A percentile compares a stretch with the other conserved stretches of the same genome.
Conservation (phyloP, 2,888 invertebrate species). For the Automeris io region DNA sequence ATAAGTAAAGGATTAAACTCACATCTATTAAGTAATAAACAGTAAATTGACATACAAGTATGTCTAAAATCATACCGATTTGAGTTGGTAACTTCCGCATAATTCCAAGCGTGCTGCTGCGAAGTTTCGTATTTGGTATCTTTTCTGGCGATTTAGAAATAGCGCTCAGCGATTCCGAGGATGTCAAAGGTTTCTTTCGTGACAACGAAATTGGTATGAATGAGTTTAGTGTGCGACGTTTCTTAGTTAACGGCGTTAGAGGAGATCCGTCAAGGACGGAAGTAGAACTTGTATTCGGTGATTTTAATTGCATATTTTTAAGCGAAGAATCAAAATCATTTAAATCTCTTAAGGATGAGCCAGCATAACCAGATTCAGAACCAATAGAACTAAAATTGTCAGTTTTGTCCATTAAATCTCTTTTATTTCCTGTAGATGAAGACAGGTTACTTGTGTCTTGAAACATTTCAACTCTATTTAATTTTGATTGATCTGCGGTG, state of each 20-base stretch:
- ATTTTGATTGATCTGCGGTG: background rate
- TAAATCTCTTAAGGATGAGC: conserved; percentile 3
- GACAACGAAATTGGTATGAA: conserved; percentile 1
- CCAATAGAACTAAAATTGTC: conserved; percentile 5
- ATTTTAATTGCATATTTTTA: conserved; percentile 1
- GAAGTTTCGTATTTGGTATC: conserved; percentile 40
- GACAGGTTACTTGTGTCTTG: background rate
- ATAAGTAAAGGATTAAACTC: too few species aligned
- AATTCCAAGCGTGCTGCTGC: conserved; percentile 48
- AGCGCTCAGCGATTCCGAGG: conserved; percentile 38
- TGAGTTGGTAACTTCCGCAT: background rate
- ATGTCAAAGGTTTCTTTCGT: conserved; percentile 19
- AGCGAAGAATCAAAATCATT: background rate
- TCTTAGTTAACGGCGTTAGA: background rate
- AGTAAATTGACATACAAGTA: too few species aligned
- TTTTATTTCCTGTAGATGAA: background rate
- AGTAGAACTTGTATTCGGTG: background rate
- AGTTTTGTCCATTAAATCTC: conserved; percentile 8
- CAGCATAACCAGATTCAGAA: conserved; percentile 7
- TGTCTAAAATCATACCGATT: conserved; percentile 15
- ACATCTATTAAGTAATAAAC: too few species aligned
- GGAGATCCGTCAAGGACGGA: background rate
- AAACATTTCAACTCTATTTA: background rate
- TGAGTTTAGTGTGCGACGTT: background rate
- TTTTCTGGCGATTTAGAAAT: conserved; percentile 23